These are phyloP conservation scores for Caenorhabditis brenneri DNA, from an alignment of 1,140 invertebrate species.

Conservation along the genomic window DNA sequence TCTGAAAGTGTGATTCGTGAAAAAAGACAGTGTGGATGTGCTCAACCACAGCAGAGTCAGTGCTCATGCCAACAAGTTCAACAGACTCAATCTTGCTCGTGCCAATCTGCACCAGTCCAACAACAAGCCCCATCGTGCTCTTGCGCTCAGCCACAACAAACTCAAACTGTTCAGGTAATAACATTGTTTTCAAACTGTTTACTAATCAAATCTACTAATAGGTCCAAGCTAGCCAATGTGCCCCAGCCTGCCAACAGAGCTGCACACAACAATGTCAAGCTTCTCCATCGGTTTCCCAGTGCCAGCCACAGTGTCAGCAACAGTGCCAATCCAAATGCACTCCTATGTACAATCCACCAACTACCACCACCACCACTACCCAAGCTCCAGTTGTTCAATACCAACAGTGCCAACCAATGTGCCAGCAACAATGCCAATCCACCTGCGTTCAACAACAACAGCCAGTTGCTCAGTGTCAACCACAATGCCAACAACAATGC, in stretches of 20 bases:
- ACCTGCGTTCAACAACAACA: conserved; percentile 43
- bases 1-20: conserved; percentile 50
- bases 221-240: conserved; percentile 51
- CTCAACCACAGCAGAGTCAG: conserved; percentile 45
- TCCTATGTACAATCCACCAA: conserved; percentile 38
- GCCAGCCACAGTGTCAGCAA: conserved; percentile 54
- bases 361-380: background rate
- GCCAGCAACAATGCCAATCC: conserved; percentile 51
- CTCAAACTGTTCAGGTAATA: conserved; percentile 49
- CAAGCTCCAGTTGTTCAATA: conserved; percentile 38
- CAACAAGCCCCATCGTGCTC: conserved; percentile 35
- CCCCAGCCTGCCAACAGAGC: conserved; percentile 49
- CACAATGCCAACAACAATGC: conserved; percentile 43
- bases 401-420: conserved; percentile 44
- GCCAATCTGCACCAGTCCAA: conserved; percentile 42
- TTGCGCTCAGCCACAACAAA: conserved; percentile 52
- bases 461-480: conserved; percentile 15
- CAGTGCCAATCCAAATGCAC: conserved; percentile 45
- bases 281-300: conserved; percentile 16
- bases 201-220: background rate
- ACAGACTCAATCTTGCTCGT: conserved; percentile 29
- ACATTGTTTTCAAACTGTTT: background rate
- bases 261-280: conserved; percentile 43
- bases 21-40: conserved; percentile 56
- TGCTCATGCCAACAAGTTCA: conserved; percentile 48